Evolutionary conservation across 2,888 invertebrate genomes (phyloP).

Genomic region (Eilema griseolum): DNA sequence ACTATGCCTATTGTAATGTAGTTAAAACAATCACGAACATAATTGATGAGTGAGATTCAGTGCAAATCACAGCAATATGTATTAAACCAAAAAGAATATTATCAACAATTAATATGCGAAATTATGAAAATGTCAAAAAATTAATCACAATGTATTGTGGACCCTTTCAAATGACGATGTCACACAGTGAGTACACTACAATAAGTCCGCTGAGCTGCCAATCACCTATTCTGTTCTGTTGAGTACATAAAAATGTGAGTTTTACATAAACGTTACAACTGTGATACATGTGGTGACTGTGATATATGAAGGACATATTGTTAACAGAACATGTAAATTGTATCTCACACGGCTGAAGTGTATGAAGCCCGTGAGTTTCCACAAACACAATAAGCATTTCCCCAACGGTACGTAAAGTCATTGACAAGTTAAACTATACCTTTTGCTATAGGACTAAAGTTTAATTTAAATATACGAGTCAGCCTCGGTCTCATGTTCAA

Average conservation of each 20-base stretch:
- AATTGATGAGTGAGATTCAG: background rate
- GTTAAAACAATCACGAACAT: background rate
- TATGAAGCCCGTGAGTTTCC: constrained; percentile 21
- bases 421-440: constrained; percentile 53
- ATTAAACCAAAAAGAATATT: background rate
- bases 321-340: background rate
- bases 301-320: background rate
- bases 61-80: background rate
- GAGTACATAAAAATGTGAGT: background rate
- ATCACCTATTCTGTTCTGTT: background rate
- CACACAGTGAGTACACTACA: background rate
- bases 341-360: constrained; percentile 12
- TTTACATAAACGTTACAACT: background rate
- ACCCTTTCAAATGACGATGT: background rate
- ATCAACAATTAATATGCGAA: constrained; percentile 21
- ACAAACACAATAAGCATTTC: constrained; percentile 58
- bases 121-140: constrained; percentile 25
- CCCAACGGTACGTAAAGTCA: constrained; percentile 55
- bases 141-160: constrained; percentile 35
- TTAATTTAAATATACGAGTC: constrained; percentile 51
- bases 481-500: constrained; percentile 73
- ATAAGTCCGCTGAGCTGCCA: background rate
- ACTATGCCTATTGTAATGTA: background rate
- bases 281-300: background rate
- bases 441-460: constrained; percentile 43